These are phyloP conservation scores for Xestia c-nigrum DNA, from an alignment of 2,888 invertebrate species.

Conservation along the genomic window DNA sequence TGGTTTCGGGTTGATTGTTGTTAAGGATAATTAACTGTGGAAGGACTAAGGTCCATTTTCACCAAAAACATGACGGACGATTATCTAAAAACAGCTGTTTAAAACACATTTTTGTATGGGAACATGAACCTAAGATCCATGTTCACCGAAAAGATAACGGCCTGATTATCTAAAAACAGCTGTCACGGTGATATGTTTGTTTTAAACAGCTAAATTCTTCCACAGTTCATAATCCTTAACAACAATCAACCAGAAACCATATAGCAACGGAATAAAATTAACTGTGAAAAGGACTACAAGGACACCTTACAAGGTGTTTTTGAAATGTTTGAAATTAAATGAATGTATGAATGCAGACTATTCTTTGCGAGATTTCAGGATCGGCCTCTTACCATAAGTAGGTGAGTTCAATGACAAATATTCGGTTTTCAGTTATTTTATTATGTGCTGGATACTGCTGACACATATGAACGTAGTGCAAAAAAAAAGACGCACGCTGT, in stretches of 20 bases:
- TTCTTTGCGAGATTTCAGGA: background rate
- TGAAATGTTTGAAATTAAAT: conserved; percentile 3
- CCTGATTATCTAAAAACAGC: too few species aligned
- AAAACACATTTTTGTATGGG: too few species aligned
- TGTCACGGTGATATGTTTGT: too few species aligned
- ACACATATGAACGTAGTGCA: background rate
- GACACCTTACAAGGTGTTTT: background rate
- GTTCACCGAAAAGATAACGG: too few species aligned
- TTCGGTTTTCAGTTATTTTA: background rate
- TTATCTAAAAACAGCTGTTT: too few species aligned
- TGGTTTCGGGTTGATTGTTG: background rate
- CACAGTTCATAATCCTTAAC: too few species aligned
- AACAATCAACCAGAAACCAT: too few species aligned
- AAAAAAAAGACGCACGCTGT: background rate
- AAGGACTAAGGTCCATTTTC: background rate
- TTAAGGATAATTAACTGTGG: background rate
- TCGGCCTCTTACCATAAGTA: background rate
- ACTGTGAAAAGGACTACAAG: too few species aligned
- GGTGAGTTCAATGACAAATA: background rate
- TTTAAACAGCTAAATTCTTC: too few species aligned
- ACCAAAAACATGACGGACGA: too few species aligned
- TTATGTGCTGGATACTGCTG: background rate
- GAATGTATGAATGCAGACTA: background rate
- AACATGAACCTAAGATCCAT: too few species aligned
- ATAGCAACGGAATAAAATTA: too few species aligned